Percentiles rank a stretch among this genome's conserved stretches.
Conservation (phyloP, 1,140 invertebrate genomes). For the Bombus breviceps region DNA sequence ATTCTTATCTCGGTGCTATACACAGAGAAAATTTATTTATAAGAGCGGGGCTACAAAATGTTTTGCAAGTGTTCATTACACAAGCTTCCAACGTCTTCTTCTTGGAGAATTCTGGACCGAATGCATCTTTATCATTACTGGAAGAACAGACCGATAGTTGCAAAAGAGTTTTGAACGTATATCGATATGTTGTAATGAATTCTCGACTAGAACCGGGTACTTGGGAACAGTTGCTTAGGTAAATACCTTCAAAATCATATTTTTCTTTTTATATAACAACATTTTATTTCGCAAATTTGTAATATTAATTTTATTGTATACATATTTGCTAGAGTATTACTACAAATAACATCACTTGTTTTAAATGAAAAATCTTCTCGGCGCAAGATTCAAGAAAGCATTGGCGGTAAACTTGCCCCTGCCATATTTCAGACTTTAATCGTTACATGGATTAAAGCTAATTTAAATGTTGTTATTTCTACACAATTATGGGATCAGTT, state of each 20-base stretch:
- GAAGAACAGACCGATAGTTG: conserved; percentile 98
- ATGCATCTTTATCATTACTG: conserved; percentile 83
- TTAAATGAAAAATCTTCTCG: conserved; percentile 90
- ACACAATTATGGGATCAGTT: conserved; percentile 97
- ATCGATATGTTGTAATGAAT: conserved; percentile 98
- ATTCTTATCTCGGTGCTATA: conserved; percentile 92
- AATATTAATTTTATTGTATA: conserved; percentile 72
- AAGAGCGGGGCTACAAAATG: conserved; percentile 92
- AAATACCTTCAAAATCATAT: conserved; percentile 7
- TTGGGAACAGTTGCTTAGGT: conserved; percentile 88
- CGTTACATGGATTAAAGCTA: conserved; percentile 99
- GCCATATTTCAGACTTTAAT: conserved; percentile 98
- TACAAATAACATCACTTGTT: conserved; percentile 96
- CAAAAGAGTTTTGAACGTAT: conserved; percentile 97
- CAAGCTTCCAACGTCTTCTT: conserved; percentile 98
- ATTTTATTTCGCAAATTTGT: not conserved
- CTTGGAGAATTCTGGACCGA: conserved; percentile 83
- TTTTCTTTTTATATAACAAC: not conserved
- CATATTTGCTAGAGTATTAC: conserved; percentile 88
- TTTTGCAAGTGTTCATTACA: conserved; percentile 96
- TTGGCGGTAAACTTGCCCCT: conserved; percentile 93
- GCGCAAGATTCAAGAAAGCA: conserved; percentile 88
- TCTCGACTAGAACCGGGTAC: conserved; percentile 95
- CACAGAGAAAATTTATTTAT: conserved; percentile 90
- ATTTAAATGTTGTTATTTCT: conserved; percentile 95